Base-by-base conservation (phyloP, 2,888 invertebrate genomes). In the Baccha elongata region DNA sequence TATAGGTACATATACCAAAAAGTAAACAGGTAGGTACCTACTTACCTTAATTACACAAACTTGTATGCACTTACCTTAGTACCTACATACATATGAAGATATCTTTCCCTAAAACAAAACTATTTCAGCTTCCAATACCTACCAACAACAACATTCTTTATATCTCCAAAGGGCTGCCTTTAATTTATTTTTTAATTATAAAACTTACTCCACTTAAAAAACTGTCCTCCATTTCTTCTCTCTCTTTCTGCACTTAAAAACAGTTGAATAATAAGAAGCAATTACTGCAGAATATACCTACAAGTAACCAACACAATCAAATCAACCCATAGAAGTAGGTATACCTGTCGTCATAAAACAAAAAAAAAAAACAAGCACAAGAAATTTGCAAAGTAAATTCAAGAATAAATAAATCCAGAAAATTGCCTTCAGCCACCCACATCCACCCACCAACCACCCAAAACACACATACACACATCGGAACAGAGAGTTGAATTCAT, bases 231-330 rank as follows among this genome's bases (percentile, higher is more conserved):
- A 11, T 26, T 46, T n/a, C n/a, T 19, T 37, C 35, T 1, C 53
- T 15, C 40, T 46, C 17, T 19, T 19, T 37, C 35, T 29, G n/a
- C 4, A 37, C 26, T 15, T 26, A 3, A 19, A 29, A 29, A 19
- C 42, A 11, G 13, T 48, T 55, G 48, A 69, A 69, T 68, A 55
- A 58, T 58, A 69, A 46, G 37, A 40, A 58, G 58, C 58, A 58
- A 69, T 58, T 58, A 58, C 58, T 55, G 46, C 55, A 55, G n/a
- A 15, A 55, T 46, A 55, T 35, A 21, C 26, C 37, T 8, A 13
- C 40, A 4, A 19, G 17, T 13, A 5, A 29, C 29, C 17, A 44
- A 11, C 6, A 42, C 55, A 13, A 15, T n/a, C 23, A 35, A n/a
- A 53, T 26, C 35, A 29, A 7, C 32, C 8, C 11, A 3, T 40